phyloP scores from a whole-genome alignment of 2,113 vertebrate genomes.

The Geothlypis trichas region DNA sequence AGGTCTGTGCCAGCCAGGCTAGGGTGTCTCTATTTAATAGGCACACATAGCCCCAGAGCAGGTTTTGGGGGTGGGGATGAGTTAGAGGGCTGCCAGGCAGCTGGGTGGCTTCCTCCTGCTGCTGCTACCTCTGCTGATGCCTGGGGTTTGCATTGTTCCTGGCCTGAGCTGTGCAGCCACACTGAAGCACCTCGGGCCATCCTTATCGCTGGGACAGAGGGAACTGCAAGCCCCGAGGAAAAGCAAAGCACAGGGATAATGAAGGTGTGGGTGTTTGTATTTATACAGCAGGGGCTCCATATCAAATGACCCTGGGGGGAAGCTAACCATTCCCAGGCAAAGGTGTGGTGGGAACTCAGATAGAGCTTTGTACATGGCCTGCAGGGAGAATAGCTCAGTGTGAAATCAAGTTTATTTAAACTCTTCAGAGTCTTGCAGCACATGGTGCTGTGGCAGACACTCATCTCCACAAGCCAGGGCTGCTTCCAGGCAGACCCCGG shows the following conservation, averaged over 20 bases:
- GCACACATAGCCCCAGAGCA: fast-evolving
- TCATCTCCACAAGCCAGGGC: neutral
- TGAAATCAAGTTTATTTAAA: neutral
- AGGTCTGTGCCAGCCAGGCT: neutral
- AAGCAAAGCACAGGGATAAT: conserved; percentile 25
- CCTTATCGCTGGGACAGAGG: neutral
- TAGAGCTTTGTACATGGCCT: conserved; percentile 29
- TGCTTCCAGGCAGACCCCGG: neutral
- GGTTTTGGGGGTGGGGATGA: neutral
- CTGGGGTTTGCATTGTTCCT: neutral
- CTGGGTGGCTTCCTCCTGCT: neutral
- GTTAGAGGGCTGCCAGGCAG: neutral
- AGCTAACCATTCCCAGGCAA: conserved; percentile 57
- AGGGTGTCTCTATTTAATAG: neutral
- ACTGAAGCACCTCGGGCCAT: neutral
- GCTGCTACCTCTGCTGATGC: neutral
- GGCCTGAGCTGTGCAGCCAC: neutral
- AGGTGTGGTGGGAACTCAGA: conserved; percentile 69
- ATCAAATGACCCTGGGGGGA: conserved; percentile 47
- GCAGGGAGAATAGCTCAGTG: neutral
- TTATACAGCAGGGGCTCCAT: conserved; percentile 11
- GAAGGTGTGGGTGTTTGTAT: conserved; percentile 61
- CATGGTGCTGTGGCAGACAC: neutral
- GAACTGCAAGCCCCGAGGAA: neutral
- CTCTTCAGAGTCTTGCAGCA: neutral